These are phyloP conservation scores for Onthophagus sagittarius DNA, from an alignment of 2,888 invertebrate species.

Conservation along the genomic window DNA sequence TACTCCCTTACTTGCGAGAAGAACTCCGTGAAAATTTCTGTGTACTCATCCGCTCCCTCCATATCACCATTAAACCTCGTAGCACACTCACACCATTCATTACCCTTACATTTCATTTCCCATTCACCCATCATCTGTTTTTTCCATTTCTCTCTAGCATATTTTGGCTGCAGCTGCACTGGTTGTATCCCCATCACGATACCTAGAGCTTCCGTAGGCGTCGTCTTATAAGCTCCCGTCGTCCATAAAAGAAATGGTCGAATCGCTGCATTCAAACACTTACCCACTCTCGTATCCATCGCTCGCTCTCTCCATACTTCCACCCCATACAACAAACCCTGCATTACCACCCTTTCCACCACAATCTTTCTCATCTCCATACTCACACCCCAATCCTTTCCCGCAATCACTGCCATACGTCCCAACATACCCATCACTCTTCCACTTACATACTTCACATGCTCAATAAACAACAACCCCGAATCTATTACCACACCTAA, in stretches of 20 bases:
- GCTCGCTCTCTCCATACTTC: constrained; percentile 29
- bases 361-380: not conserved
- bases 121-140: too few relatives aligned
- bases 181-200: constrained; percentile 21
- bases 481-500: not conserved
- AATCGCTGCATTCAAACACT: constrained; percentile 23
- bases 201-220: constrained; percentile 16
- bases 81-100: too few relatives aligned
- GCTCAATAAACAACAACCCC: not conserved
- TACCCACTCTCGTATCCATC: constrained; percentile 21
- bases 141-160: too few relatives aligned
- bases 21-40: not conserved
- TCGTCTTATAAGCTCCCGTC: constrained; percentile 25
- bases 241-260: constrained; percentile 25
- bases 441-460: not conserved
- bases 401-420: not conserved
- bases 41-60: not conserved
- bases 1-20: too few relatives aligned
- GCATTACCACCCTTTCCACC: constrained; percentile 16
- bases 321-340: constrained; percentile 25
- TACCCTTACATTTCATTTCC: too few relatives aligned
- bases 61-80: too few relatives aligned
- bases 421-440: not conserved
- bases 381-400: constrained; percentile 2
- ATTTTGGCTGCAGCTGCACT: not conserved